A percentile compares a stretch with the other conserved stretches of the same genome.
These are phyloP conservation scores for Helarctos malayanus DNA, from an alignment of 2,797 vertebrate species.

Conservation along the genomic window DNA sequence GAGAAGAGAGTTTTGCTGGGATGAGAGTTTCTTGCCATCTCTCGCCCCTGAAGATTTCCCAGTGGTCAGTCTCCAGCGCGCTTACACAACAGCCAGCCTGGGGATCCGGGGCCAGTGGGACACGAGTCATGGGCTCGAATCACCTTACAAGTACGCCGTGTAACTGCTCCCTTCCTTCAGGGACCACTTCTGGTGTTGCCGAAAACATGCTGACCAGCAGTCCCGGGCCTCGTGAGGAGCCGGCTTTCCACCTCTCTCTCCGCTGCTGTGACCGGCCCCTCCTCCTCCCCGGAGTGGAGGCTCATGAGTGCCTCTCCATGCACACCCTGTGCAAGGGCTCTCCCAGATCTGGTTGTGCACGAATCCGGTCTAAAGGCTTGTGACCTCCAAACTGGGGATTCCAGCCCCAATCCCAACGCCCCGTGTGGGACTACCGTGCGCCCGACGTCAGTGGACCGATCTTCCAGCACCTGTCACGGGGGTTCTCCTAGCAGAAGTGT, in stretches of 20 bases:
- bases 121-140: neutral
- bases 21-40: neutral
- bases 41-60: rapidly evolving
- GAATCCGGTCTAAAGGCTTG: neutral
- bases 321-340: neutral
- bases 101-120: neutral
- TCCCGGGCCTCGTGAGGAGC: neutral
- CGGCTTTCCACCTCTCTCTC: rapidly evolving
- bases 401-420: neutral
- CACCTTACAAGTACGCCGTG: neutral
- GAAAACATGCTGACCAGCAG: neutral
- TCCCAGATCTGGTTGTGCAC: neutral
- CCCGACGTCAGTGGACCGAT: neutral
- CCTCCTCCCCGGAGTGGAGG: rapidly evolving
- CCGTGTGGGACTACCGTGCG: rapidly evolving
- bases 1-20: neutral
- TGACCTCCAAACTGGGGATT: neutral
- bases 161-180: neutral
- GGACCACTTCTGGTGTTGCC: neutral
- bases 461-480: neutral
- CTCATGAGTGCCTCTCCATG: neutral
- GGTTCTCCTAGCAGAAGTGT: neutral
- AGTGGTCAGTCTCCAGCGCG: neutral
- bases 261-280: neutral
- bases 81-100: neutral